phyloP scores from a whole-genome alignment of 2,888 invertebrate species.

The Phrixothrix hirtus region DNA sequence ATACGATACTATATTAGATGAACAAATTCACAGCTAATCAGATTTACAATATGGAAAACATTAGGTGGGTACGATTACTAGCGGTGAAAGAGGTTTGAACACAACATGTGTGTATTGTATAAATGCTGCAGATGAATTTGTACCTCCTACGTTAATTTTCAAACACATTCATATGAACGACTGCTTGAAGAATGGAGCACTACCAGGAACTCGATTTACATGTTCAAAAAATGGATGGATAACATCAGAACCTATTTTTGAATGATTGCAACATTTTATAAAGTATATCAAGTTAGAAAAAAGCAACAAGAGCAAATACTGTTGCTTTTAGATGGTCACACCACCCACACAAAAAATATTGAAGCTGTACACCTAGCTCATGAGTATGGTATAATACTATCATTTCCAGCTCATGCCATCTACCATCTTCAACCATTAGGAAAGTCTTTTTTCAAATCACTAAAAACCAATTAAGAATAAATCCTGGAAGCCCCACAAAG shows the following conservation, averaged over 20 bases:
- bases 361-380: slow-evolving; percentile 4
- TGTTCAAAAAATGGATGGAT: slow-evolving; percentile 6
- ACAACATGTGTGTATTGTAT: slow-evolving; percentile 45
- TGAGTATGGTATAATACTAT: slow-evolving; percentile 9
- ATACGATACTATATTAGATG: slow-evolving; percentile 28
- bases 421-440: slow-evolving; percentile 11
- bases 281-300: not conserved
- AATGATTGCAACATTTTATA: slow-evolving; percentile 17
- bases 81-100: slow-evolving; percentile 47
- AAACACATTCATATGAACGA: not conserved
- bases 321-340: slow-evolving; percentile 12
- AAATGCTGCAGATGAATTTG: slow-evolving; percentile 45
- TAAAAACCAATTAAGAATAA: slow-evolving; percentile 2
- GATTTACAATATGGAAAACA: slow-evolving; percentile 46
- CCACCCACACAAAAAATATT: slow-evolving; percentile 4
- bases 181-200: slow-evolving; percentile 7
- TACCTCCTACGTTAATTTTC: slow-evolving; percentile 22
- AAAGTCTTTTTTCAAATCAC: slow-evolving; percentile 8
- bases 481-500: slow-evolving; percentile 7
- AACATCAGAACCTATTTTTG: slow-evolving; percentile 9
- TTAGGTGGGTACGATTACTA: slow-evolving; percentile 47
- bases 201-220: slow-evolving; percentile 1
- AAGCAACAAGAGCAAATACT: too few species aligned
- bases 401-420: slow-evolving; percentile 6
- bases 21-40: slow-evolving; percentile 7